A percentile compares a stretch with the other conserved stretches of the same genome.
Conservation (phyloP, 2,113 vertebrate species). For the Oophaga pumilio region DNA sequence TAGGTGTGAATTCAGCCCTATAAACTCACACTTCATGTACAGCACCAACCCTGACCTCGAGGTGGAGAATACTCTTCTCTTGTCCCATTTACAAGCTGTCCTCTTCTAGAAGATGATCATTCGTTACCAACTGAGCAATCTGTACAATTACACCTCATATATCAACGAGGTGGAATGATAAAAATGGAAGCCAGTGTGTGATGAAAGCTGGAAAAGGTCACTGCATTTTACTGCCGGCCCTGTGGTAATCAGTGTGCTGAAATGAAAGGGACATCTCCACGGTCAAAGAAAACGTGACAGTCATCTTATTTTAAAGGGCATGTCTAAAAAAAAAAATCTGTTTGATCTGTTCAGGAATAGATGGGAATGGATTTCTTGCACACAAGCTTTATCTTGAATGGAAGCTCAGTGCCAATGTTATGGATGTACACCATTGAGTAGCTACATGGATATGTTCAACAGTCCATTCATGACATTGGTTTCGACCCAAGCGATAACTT, state of each 20-base stretch:
- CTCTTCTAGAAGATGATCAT: not conserved
- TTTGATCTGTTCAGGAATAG: not conserved
- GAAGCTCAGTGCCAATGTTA: no score
- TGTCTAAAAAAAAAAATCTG: not conserved
- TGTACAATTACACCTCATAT: not conserved
- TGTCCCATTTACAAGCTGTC: not conserved
- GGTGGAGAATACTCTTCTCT: no score
- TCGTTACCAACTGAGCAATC: not conserved
- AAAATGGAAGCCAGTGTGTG: not conserved
- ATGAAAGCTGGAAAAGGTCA: conserved; percentile 28
- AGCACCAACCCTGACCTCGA: no score
- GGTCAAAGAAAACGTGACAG: not conserved
- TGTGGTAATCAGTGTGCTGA: not conserved
- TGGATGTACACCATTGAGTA: no score
- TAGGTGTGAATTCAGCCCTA: no score
- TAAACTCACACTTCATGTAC: no score
- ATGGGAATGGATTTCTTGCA: no score
- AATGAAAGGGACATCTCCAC: not conserved
- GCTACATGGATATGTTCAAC: no score
- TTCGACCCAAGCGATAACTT: no score
- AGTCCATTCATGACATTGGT: no score
- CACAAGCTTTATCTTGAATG: no score
- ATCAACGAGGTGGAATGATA: not conserved
- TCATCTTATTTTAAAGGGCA: not conserved
- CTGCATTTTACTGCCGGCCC: not conserved